phyloP scores from a whole-genome alignment of 2,113 vertebrate species.

The Carollia perspicillata region DNA sequence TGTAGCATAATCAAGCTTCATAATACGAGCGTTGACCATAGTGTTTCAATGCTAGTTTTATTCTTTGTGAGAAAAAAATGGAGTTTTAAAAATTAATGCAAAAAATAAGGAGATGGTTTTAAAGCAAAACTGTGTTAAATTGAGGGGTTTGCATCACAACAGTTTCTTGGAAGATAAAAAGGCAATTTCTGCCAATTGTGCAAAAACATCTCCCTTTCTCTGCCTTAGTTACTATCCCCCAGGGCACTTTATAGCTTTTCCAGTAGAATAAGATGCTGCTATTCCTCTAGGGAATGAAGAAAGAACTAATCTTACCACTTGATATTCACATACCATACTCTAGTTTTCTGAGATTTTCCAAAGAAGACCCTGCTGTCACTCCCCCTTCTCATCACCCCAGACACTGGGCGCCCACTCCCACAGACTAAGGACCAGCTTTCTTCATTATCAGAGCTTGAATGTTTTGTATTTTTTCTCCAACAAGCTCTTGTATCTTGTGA shows the following conservation, averaged over 20 bases:
- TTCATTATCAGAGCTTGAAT: not conserved
- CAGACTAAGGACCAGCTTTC: not conserved
- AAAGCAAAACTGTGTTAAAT: constrained; percentile 54
- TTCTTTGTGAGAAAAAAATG: not conserved
- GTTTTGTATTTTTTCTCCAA: not conserved
- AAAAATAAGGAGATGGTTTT: constrained; percentile 38
- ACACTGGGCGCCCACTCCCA: not conserved
- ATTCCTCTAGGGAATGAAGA: not conserved
- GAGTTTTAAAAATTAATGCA: constrained; percentile 52
- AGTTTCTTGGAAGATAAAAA: constrained; percentile 60
- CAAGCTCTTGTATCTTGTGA: not conserved
- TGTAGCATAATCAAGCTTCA: not conserved
- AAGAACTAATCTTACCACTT: not conserved
- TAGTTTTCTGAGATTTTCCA: not conserved
- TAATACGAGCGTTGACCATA: not conserved
- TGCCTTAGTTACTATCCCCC: constrained; percentile 2
- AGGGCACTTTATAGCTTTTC: not conserved
- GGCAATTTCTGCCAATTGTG: constrained; percentile 44
- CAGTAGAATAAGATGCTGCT: not conserved
- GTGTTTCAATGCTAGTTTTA: constrained; percentile 37
- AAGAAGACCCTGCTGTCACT: not conserved
- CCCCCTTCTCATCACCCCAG: not conserved
- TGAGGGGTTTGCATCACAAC: constrained; percentile 27
- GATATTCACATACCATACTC: not conserved
- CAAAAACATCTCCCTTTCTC: not conserved